These are phyloP conservation scores for Oxytorus armatus DNA, from an alignment of 2,888 invertebrate species.

Conservation along the genomic window DNA sequence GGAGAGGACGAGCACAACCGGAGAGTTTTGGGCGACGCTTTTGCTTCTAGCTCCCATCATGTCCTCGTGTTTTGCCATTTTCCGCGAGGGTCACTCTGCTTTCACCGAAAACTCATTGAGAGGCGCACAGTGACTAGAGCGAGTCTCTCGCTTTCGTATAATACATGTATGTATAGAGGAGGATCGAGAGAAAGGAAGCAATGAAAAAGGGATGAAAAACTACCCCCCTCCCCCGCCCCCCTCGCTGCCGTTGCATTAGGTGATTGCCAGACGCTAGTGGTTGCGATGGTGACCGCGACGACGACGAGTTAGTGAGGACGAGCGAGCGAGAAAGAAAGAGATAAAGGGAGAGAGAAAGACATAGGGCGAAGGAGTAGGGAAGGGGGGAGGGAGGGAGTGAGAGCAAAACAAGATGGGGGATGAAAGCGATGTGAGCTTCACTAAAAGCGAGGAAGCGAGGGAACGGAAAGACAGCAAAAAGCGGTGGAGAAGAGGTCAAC, in stretches of 20 bases:
- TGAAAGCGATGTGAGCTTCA: constrained; percentile 25
- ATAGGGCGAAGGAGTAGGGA: constrained; percentile 11
- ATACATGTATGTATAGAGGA: not conserved
- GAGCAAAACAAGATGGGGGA: constrained; percentile 16
- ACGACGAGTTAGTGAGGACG: constrained; percentile 20
- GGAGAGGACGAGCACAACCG: constrained; percentile 7
- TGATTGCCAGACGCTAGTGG: constrained; percentile 75
- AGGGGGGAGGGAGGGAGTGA: constrained; percentile 41
- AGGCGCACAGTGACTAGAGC: constrained; percentile 49
- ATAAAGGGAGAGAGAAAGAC: constrained; percentile 42
- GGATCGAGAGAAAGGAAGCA: constrained; percentile 8
- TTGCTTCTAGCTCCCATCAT: constrained; percentile 49
- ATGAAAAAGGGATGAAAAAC: constrained; percentile 23
- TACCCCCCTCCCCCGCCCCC: no score
- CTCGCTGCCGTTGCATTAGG: constrained; percentile 80
- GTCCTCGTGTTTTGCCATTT: constrained; percentile 30
- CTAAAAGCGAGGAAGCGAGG: constrained; percentile 4
- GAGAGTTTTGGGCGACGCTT: constrained; percentile 38
- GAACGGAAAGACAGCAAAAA: constrained; percentile 32
- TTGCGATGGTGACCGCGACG: constrained; percentile 36
- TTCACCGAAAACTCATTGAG: constrained; percentile 57
- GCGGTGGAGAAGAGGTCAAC: constrained; percentile 25
- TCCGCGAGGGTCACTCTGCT: constrained; percentile 41
- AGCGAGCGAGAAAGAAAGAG: constrained; percentile 17
- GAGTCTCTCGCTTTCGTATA: constrained; percentile 43